Conservation (phyloP, 1,140 invertebrate species). For the Gyrodactylus salaris region DNA sequence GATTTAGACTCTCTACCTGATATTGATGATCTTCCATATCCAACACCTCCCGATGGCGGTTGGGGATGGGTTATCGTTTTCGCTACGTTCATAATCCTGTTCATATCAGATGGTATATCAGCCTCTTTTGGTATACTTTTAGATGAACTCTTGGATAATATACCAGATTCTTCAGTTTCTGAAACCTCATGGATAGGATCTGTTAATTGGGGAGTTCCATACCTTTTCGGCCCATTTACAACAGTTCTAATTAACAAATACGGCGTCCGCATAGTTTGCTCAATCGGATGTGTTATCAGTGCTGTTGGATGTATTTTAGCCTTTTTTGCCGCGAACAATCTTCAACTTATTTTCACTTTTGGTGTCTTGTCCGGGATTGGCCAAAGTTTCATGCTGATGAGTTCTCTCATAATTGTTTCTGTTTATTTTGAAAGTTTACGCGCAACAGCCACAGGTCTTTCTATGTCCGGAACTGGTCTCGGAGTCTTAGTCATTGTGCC, state of each 20-base stretch:
- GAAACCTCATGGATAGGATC: neutral
- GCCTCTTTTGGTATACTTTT: neutral
- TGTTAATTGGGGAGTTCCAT: neutral
- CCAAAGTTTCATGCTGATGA: neutral
- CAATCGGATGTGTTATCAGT: neutral
- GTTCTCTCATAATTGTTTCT: neutral
- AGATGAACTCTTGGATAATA: neutral
- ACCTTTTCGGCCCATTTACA: neutral
- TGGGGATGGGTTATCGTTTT: neutral
- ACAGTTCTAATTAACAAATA: neutral
- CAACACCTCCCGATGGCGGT: too few relatives aligned
- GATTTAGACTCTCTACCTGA: too few relatives aligned
- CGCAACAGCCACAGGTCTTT: neutral
- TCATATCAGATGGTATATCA: neutral
- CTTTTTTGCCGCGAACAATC: neutral
- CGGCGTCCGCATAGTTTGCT: neutral
- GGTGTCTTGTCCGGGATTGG: neutral
- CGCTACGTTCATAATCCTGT: neutral
- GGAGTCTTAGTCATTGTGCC: neutral
- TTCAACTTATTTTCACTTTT: neutral
- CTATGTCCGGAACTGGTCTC: neutral
- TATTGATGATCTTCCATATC: too few relatives aligned
- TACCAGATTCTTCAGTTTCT: neutral
- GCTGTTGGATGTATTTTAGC: neutral
- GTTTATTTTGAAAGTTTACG: neutral